Evolutionary conservation across 2,797 vertebrate genomes (phyloP), one percentile per base, ranked within the genome.

Genomic region (Loriculus beryllinus): DNA sequence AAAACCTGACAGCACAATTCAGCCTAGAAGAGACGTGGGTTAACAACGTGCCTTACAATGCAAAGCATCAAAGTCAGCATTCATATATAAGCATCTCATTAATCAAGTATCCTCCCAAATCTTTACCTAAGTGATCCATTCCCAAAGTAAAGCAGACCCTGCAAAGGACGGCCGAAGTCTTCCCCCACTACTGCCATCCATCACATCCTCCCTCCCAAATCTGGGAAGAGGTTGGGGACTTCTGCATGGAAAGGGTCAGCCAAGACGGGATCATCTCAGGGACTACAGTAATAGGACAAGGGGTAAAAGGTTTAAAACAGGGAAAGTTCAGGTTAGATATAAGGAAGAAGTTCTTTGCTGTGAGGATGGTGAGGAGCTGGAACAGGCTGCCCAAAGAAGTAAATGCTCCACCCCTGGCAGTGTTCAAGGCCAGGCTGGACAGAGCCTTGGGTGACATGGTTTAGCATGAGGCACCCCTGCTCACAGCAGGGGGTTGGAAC

Each of bases 151-250:
- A 65, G 35, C 0, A 81, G 54, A 63, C 4, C 28, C 39, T 54
- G 31, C 21, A 31, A 52, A 70, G 0, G 0, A 21, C 0, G 5
- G 6, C 28, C 43, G 28, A 35, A n/a, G 29, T 45, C 63, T 57
- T 19, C 29, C 47, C 39, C 35, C 4, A 1, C 29, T 42, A 2
- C 42, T 17, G 48, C 11, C 19, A 43, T 48, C 1, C 3, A n/a
- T 35, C 26, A 10, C 51, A 33, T 7, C 18, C 40, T 20, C 43
- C 37, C 28, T 60, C 72, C n/a, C 29, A 39, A 11, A 14, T 1
- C 15, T 7, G 26, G 60, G 19, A 52, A 64, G 45, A 43, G 45
- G 14, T n/a, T 48, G 49, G 23, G 40, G 51, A 8, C 14, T 47
- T 35, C 31, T 49, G 40, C 1, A 0, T 1, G 33, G 72, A 23